Percentiles rank a stretch among this genome's conserved stretches.
phyloP scores from a whole-genome alignment of 2,113 vertebrate species.

The Recurvirostra avosetta region DNA sequence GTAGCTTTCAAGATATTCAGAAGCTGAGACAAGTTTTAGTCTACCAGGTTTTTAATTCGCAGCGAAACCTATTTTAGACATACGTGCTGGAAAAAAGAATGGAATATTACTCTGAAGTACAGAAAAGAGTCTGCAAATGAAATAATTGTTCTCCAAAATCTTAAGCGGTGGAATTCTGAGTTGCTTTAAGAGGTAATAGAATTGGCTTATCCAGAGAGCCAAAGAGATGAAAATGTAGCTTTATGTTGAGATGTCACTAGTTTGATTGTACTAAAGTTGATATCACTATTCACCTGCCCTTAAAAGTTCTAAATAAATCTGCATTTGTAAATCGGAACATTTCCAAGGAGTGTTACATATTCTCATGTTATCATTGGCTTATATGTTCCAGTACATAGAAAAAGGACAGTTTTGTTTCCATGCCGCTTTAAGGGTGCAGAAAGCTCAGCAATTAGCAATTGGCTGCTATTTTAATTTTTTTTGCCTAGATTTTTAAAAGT shows the following conservation, averaged over 20 bases:
- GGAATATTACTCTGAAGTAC: neutral
- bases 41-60: neutral
- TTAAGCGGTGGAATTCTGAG: neutral
- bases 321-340: neutral
- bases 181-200: neutral
- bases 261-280: neutral
- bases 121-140: neutral
- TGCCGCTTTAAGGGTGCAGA: neutral
- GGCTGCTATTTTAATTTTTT: neutral
- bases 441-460: neutral
- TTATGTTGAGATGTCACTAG: neutral
- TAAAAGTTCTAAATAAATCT: neutral
- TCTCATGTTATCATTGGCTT: neutral
- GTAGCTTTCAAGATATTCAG: neutral
- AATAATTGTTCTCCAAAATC: neutral
- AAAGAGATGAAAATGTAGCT: neutral
- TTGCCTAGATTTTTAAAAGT: neutral
- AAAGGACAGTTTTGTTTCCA: neutral
- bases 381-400: neutral
- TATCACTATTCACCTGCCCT: neutral
- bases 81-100: neutral
- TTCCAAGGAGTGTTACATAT: neutral
- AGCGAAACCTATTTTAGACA: neutral
- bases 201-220: neutral
- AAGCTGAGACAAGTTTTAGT: neutral